Percentiles rank a stretch among this genome's conserved stretches.
Conservation (phyloP, 2,797 vertebrate genomes). For the Poeciliopsis presidionis region DNA sequence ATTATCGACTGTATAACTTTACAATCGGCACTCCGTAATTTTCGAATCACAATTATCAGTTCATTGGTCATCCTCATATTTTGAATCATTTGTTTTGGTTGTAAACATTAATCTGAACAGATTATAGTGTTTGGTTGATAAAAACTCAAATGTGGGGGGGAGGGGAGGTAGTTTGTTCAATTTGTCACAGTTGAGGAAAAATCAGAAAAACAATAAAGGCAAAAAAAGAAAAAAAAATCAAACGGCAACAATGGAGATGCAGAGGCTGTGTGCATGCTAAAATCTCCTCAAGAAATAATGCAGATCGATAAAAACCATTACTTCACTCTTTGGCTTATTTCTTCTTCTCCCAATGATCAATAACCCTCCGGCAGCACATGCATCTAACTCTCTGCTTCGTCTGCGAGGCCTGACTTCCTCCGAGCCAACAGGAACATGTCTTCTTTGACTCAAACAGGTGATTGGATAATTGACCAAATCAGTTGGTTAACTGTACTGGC, state of each 20-base stretch:
- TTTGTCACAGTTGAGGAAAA: neutral
- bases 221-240: neutral
- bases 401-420: constrained; percentile 19
- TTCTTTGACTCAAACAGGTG: constrained; percentile 58
- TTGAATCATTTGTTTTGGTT: neutral
- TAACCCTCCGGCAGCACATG: neutral
- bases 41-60: neutral
- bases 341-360: neutral
- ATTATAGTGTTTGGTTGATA: neutral
- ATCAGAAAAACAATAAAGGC: neutral
- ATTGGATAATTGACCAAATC: constrained; percentile 72
- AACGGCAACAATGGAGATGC: neutral
- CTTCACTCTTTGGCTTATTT: neutral
- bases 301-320: neutral
- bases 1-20: too few species aligned
- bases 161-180: neutral
- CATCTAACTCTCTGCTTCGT: constrained; percentile 14
- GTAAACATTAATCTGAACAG: neutral
- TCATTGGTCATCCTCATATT: neutral
- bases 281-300: neutral
- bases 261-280: constrained; percentile 3
- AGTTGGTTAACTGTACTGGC: constrained; percentile 57
- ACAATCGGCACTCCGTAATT: too few species aligned
- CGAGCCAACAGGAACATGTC: constrained; percentile 29
- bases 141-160: neutral